Evolutionary conservation across 2,888 invertebrate species (phyloP), one percentile per base, ranked within the genome.

Genomic region (Lochmaea crataegi): DNA sequence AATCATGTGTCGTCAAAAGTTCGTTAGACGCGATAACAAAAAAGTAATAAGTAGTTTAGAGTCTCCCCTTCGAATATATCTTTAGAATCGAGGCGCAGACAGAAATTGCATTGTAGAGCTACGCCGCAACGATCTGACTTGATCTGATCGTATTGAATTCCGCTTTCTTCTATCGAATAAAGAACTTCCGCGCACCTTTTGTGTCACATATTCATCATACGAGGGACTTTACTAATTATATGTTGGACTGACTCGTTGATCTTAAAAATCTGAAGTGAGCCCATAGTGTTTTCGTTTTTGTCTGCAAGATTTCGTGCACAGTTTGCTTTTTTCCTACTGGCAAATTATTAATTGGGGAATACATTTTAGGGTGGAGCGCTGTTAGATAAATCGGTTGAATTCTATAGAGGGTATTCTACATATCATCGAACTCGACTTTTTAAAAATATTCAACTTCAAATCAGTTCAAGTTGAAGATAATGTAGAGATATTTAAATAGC

Each of bases 141-240:
- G 85, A 86, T 85, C 84, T 84, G 84, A 86, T 86, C 85, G 84
- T 80, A 82, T 85, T 84, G 83, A 82, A 82, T 85, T 85, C 85
- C 84, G 84, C 82, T 83, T 84, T 83, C 82, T 83, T 78, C 75
- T 75, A 77, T 75, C 78, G 77, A 80, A 85, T 85, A 86, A 85
- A 84, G 82, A 80, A 86, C 86, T 86, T 86, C 86, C 86, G 86
- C 81, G 84, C 86, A 86, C 86, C 86, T 86, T 86, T 81, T 84
- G 79, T 84, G 82, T 82, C 79, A 82, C 82, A 80, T 77, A 82
- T 81, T 82, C 83, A 83, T 82, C 82, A 83, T 61, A 61, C 56
- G 61, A 81, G 84, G 84, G 85, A 84, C 84, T 84, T 83, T 84
- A 82, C 83, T 85, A 85, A 85, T 85, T 83, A 84, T 83, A 85